Base-by-base conservation (phyloP, 2,888 invertebrate genomes). In the Ormyrus nitidulus region DNA sequence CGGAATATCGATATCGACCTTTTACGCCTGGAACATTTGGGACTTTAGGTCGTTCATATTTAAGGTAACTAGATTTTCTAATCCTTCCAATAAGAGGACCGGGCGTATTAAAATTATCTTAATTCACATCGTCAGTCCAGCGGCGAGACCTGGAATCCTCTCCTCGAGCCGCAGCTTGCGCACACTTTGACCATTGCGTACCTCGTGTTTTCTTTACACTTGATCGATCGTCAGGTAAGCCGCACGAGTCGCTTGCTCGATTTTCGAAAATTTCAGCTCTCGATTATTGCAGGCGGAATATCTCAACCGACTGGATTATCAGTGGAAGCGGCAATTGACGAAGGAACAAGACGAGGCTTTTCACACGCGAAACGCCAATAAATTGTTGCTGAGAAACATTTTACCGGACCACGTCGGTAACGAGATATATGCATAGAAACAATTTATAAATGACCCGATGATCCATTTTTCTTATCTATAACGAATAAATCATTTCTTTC, bases 331-430 rank as follows among this genome's bases (percentile, higher is more conserved):
- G 49, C 95, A 95, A 85, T 91, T 95, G 80, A 92, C 92, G 74
- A 94, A 94, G 84, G 98, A 98, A 88, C 96, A 97, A 90, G 93
- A 95, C 83, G 96, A 97, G 90, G 97, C 97, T 0, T 94, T 95
- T 84, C 94, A 94, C n/a, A 96, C 96, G 89, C 94, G 97, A 83
- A 94, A 94, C 85, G 95, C 98, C 0, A 98, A 98, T 90, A 96
- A 95, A 86, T 94, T 97, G 91, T 92, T 99, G 56, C 92, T 99
- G 58, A 95, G 96, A 87, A 99, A 99, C 89, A 98, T 99, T 87
- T 92, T 99, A 58, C 99, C 99, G 0, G 94, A 94, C 34, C 98
- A 98, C 90, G 98, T 99, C 83, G 98, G 96, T 96, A 77, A 44
- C 34, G 34, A 2, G 88, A 61, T 13, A 4, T 4, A 34, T 34